A percentile compares a stretch with the other conserved stretches of the same genome.
phyloP scores from a whole-genome alignment of 2,797 vertebrate species.

The Syndactyla subalaris region DNA sequence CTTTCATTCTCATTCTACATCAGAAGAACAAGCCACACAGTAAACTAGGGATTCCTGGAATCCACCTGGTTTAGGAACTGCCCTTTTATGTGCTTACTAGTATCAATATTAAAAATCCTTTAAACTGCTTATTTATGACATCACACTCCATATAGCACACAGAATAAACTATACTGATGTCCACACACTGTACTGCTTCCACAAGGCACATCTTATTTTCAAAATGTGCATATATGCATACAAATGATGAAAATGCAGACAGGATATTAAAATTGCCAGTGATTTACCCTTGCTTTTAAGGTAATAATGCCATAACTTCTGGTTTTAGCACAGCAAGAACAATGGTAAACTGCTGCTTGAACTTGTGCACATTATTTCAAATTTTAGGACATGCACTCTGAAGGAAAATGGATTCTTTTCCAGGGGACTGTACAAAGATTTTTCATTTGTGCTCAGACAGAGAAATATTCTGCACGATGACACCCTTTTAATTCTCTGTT shows the following conservation, averaged over 20 bases:
- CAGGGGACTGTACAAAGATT: not conserved
- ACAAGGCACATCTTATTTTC: not conserved
- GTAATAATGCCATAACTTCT: not conserved
- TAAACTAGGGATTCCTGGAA: not conserved
- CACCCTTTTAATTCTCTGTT: slow-evolving; percentile 20
- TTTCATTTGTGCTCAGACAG: not conserved
- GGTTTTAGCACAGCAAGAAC: not conserved
- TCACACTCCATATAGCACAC: not conserved
- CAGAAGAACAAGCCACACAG: not conserved
- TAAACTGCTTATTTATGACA: not conserved
- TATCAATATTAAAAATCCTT: not conserved
- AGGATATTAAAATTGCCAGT: not conserved
- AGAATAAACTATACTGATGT: not conserved
- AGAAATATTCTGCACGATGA: not conserved
- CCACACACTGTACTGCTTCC: too few species aligned
- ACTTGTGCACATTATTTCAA: not conserved
- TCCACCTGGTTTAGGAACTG: not conserved
- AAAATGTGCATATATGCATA: not conserved
- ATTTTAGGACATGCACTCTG: not conserved
- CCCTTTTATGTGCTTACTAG: not conserved
- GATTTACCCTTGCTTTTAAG: not conserved
- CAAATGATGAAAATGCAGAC: not conserved
- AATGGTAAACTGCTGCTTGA: not conserved
- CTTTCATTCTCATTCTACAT: not conserved
- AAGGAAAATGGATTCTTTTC: slow-evolving; percentile 2